These are phyloP conservation scores for Anguilla rostrata DNA, from an alignment of 2,113 vertebrate genomes.

Conservation along the genomic window DNA sequence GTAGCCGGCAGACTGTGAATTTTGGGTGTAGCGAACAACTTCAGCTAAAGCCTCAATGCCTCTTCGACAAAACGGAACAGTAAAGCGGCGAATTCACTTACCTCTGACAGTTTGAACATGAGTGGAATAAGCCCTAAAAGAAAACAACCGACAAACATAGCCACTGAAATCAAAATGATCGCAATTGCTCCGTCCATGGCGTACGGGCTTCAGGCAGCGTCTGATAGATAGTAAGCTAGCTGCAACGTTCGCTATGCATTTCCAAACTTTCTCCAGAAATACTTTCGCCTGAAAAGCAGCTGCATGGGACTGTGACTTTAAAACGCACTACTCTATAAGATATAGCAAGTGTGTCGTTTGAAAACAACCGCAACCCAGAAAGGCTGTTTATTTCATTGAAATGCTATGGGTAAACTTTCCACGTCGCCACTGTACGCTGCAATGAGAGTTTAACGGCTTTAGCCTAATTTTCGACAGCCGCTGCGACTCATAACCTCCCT, in stretches of 20 bases:
- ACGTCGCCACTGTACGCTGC: slow-evolving; percentile 49
- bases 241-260: not conserved
- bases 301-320: not conserved
- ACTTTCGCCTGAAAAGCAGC: not conserved
- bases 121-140: slow-evolving; percentile 72
- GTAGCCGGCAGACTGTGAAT: not conserved
- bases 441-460: not conserved
- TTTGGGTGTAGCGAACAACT: not conserved
- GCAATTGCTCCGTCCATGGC: slow-evolving; percentile 70
- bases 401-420: slow-evolving; percentile 39
- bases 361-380: not conserved
- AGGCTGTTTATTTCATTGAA: not conserved
- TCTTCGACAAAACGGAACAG: not conserved
- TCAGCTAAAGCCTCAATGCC: not conserved
- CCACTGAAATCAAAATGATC: slow-evolving; percentile 67
- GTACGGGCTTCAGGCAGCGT: not conserved
- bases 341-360: not conserved
- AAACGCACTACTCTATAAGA: not conserved
- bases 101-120: slow-evolving; percentile 71
- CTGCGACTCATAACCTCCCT: not conserved
- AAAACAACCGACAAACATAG: slow-evolving; percentile 75
- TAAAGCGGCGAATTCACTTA: slow-evolving; percentile 41
- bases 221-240: not conserved
- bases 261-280: not conserved
- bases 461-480: too few species aligned